A percentile compares a stretch with the other conserved stretches of the same genome.
phyloP scores from a whole-genome alignment of 2,113 vertebrate genomes.

The Numenius arquata region DNA sequence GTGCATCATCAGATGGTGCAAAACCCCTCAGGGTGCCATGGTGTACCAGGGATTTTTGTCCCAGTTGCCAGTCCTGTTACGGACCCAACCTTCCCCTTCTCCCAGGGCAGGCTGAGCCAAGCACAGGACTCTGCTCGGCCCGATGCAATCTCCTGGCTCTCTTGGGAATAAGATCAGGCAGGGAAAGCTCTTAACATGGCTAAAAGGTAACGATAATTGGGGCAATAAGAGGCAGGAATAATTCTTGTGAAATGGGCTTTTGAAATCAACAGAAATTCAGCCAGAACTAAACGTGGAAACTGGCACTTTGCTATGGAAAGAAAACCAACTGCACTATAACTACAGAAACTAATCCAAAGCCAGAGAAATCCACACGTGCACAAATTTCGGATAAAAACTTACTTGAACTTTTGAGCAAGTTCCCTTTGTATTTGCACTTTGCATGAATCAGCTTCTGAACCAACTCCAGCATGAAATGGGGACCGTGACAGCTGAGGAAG shows the following conservation, averaged over 20 bases:
- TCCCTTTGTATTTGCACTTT: background rate
- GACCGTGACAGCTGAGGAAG: background rate
- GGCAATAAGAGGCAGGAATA: background rate
- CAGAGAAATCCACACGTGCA: fast-evolving
- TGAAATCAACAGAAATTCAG: background rate
- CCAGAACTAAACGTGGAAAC: background rate
- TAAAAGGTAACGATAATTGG: background rate
- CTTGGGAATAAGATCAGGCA: background rate
- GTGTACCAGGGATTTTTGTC: background rate
- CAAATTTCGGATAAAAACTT: background rate
- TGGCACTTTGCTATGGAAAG: background rate
- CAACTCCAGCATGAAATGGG: background rate
- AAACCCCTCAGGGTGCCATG: background rate
- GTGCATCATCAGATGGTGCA: background rate
- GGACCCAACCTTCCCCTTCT: background rate
- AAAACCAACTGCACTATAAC: background rate
- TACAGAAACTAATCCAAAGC: background rate
- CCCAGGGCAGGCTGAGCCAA: background rate
- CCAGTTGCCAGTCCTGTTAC: background rate
- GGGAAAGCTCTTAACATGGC: background rate
- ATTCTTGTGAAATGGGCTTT: background rate
- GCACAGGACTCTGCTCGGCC: background rate
- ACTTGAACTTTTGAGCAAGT: background rate
- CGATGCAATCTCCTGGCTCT: background rate
- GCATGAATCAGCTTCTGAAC: background rate